Evolutionary conservation across 2,797 vertebrate genomes (phyloP).

Genomic region (Geotria australis): DNA sequence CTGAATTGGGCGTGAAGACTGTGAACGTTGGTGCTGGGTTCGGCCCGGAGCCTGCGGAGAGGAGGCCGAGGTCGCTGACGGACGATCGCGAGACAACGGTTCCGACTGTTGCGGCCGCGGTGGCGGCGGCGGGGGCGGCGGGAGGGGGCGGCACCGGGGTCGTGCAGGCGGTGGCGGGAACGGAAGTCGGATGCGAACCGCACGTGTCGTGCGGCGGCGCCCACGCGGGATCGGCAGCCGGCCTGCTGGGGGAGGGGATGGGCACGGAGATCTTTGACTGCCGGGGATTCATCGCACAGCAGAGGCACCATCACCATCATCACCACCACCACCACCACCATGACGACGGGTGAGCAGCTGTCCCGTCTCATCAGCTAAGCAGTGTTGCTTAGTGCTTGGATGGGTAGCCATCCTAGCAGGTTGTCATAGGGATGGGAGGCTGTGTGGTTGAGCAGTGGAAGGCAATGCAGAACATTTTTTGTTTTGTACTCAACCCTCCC

Average conservation of each 20-base stretch:
- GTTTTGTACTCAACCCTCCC: too few relatives aligned
- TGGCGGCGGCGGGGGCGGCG: not conserved
- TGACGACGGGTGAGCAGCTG: slow-evolving; percentile 40
- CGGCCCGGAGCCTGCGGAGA: too few relatives aligned
- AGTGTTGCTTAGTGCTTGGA: too few relatives aligned
- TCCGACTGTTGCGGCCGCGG: not conserved
- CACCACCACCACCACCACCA: slow-evolving; percentile 16
- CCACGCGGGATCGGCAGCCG: slow-evolving; percentile 13
- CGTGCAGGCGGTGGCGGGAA: not conserved
- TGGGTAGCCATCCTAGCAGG: too few relatives aligned
- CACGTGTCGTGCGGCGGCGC: not conserved
- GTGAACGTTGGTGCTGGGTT: too few relatives aligned
- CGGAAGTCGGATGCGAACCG: not conserved
- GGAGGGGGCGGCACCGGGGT: not conserved
- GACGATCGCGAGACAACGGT: too few relatives aligned
- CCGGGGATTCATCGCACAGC: slow-evolving; percentile 62
- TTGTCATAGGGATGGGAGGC: too few relatives aligned
- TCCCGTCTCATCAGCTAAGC: too few relatives aligned
- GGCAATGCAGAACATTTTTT: too few relatives aligned
- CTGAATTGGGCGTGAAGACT: too few relatives aligned
- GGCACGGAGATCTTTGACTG: slow-evolving; percentile 78
- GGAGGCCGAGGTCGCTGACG: too few relatives aligned
- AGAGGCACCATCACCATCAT: slow-evolving; percentile 67
- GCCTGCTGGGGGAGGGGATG: slow-evolving; percentile 74
- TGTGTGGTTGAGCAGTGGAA: too few relatives aligned